A percentile compares a stretch with the other conserved stretches of the same genome.
phyloP scores from a whole-genome alignment of 2,113 vertebrate genomes.

The Tichodroma muraria region DNA sequence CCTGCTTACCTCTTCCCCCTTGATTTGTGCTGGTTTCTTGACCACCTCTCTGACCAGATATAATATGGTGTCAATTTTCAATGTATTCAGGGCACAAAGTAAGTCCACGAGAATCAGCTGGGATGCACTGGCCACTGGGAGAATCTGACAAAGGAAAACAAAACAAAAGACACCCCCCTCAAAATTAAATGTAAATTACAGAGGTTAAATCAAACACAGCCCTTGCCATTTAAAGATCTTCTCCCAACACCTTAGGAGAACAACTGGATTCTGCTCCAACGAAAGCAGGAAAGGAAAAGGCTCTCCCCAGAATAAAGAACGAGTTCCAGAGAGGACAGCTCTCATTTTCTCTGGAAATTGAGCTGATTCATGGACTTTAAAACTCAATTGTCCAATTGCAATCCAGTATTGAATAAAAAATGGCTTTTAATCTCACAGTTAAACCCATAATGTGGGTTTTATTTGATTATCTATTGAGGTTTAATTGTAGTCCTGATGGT shows the following conservation, averaged over 20 bases:
- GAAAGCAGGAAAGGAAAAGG: not conserved
- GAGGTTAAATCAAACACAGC: not conserved
- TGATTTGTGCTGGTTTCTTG: slow-evolving; percentile 90
- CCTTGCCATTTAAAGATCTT: not conserved
- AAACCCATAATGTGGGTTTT: not conserved
- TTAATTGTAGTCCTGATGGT: not conserved
- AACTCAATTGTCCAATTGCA: not conserved
- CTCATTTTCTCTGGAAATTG: not conserved
- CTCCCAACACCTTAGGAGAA: not conserved
- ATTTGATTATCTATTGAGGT: not conserved
- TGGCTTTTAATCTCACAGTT: not conserved
- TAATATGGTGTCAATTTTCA: slow-evolving; percentile 83
- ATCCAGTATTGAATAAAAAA: not conserved
- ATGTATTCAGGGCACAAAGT: slow-evolving; percentile 79
- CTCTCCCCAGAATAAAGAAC: not conserved
- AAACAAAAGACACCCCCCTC: not conserved
- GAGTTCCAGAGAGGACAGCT: not conserved
- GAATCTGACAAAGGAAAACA: slow-evolving; percentile 67
- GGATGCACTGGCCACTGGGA: slow-evolving; percentile 75
- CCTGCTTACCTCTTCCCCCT: slow-evolving; percentile 83
- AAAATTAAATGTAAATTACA: not conserved
- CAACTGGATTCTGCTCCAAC: not conserved
- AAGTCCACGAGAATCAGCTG: slow-evolving; percentile 86
- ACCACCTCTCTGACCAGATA: slow-evolving; percentile 92
- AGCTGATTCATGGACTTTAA: not conserved